Evolutionary conservation across 2,888 invertebrate species (phyloP), one percentile per base, ranked within the genome.

Genomic region (Chorisops tibialis): DNA sequence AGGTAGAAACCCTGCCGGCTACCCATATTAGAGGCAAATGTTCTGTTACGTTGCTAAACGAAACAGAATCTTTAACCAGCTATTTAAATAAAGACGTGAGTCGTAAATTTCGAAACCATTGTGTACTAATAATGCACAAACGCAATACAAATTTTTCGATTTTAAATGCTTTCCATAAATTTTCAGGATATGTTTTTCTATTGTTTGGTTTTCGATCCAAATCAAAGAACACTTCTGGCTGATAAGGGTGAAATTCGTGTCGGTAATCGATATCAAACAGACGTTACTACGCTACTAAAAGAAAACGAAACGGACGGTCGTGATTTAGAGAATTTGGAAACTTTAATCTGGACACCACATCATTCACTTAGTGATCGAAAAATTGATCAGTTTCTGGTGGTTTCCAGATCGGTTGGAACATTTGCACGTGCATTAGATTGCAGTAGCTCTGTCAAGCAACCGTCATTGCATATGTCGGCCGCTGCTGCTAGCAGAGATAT

Each of bases 11-110:
- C 64, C 84, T 99, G 79, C 96, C 98, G 65, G 98, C 98, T 70
- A 98, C 97, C 65, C 95, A 97, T 82, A 99, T 99, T 74, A 87
- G 99, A 76, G 99, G 97, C 80, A 99, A 99, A 85, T 99, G 99
- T 83, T 91, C 93, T 71, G 99, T 99, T 72, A 97, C 97, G 70
- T 85, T 99, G 73, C 89, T 99, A 81, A 98, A 98, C 83, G 99
- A 99, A 84, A 96, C 97, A 63, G 99, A 99, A 83, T 93, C 95
- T 70, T 85, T 96, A 74, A 85, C 89, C 77, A 94, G 94, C 79
- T 99, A 99, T 85, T 86, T 98, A 78, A 91, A 93, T 83, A 96
- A 94, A 85, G 93, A 94, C 81, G 91, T 90, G 82, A 85, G 59
- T 59, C 59, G 48, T 59, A 48, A 59, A 48, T 43, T 56, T 56